Conservation (phyloP, 2,113 vertebrate genomes). For the Mus musculus region DNA sequence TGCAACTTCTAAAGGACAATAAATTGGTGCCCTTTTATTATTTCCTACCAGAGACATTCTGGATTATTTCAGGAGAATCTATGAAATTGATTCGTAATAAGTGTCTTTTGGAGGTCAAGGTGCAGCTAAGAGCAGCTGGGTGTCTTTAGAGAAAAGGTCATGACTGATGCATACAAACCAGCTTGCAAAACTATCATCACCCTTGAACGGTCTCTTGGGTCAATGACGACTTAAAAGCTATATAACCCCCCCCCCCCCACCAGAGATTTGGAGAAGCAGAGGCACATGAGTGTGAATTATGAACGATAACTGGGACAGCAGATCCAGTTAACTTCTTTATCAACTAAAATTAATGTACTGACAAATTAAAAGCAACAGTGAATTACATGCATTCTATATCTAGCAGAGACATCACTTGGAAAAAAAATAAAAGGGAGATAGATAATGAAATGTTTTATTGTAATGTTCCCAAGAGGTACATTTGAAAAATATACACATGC, state of each 20-base stretch:
- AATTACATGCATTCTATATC: conserved; percentile 77
- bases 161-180: conserved; percentile 67
- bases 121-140: conserved; percentile 53
- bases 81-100: conserved; percentile 81
- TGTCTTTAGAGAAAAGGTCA: conserved; percentile 72
- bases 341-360: conserved; percentile 83
- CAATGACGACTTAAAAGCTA: conserved; percentile 81
- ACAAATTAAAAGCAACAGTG: conserved; percentile 83
- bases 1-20: conserved; percentile 65
- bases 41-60: conserved; percentile 61
- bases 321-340: conserved; percentile 82
- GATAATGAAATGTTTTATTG: conserved; percentile 82
- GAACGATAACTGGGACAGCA: conserved; percentile 78
- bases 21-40: conserved; percentile 61
- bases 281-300: conserved; percentile 77
- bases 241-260: conserved; percentile 63
- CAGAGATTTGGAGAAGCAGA: conserved; percentile 65
- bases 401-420: conserved; percentile 70
- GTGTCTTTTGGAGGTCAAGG: conserved; percentile 71
- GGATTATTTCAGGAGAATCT: conserved; percentile 77
- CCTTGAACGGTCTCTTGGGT: conserved; percentile 73
- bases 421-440: conserved; percentile 70
- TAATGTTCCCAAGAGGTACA: conserved; percentile 75
- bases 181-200: conserved; percentile 81
- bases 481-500: conserved; percentile 62